Evolutionary conservation across 2,113 vertebrate species (phyloP), one percentile per base, ranked within the genome.

Genomic region (Neoarius graeffei): DNA sequence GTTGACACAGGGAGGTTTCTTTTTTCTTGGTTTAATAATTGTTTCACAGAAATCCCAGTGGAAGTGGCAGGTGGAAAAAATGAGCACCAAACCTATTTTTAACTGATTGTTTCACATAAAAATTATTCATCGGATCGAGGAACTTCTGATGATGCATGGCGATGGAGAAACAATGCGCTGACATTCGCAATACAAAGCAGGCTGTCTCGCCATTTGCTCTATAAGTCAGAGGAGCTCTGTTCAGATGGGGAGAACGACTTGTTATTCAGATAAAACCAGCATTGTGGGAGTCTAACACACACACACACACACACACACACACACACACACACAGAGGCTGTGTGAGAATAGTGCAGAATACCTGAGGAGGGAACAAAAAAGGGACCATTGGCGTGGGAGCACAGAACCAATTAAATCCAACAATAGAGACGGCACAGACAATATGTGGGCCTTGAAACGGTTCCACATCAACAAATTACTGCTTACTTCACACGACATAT

Each of bases 341-440:
- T 62, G 66, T 66, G 85, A 84, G 81, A 85, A 35, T 60, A 81
- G 85, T 60, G 73, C 83, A 73, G 84, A 80, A 90, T 80, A 89
- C 90, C 91, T 87, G 85, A 90, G 85, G 86, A 84, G 57, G 23
- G 81, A 83, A 76, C 60, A 85, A 42, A 84, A 86, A 85, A 80
- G 62, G 83, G 81, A 80, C 85, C 77, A 69, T 80, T 89, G 89
- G 86, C 89, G 56, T 85, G 86, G 90, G 88, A 91, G 89, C 88
- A 83, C 71, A 87, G 73, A 88, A 83, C 80, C 89, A 91, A 92
- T 93, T 92, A 91, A 93, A 92, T 76, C 52, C 80, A 79, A 91
- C 91, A 90, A 91, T 86, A 85, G 90, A 87, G 86, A 88, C 42
- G 9, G 48, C 15, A n/a, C 56, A 84, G 71, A 91, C 86, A 90